Conservation (phyloP, 2,797 vertebrate genomes). For the Orestias chungarensis region DNA sequence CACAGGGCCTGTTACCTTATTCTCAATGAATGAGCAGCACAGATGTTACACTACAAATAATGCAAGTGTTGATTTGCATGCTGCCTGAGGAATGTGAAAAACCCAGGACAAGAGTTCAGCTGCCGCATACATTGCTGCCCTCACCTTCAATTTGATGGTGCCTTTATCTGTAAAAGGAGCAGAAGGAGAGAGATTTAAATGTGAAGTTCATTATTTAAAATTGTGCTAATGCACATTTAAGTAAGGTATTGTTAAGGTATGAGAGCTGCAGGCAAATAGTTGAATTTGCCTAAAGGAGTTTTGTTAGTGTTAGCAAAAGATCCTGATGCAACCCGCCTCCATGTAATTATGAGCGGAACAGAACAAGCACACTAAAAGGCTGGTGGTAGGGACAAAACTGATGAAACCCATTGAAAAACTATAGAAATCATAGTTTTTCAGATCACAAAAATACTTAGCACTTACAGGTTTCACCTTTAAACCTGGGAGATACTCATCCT, state of each 20-base stretch:
- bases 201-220: background rate
- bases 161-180: conserved; percentile 87
- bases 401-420: conserved; percentile 35
- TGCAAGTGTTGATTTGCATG: conserved; percentile 74
- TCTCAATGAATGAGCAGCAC: conserved; percentile 75
- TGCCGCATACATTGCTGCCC: conserved; percentile 59
- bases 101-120: conserved; percentile 69
- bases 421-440: conserved; percentile 22
- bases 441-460: conserved; percentile 1
- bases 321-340: conserved; percentile 55
- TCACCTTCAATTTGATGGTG: conserved; percentile 91
- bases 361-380: conserved; percentile 26
- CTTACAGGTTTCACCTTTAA: conserved; percentile 7
- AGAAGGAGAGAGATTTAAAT: conserved; percentile 26
- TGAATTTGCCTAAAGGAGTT: conserved; percentile 20
- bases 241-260: background rate
- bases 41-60: conserved; percentile 77
- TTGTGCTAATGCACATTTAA: background rate
- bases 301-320: conserved; percentile 14
- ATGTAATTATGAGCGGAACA: conserved; percentile 43
- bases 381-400: conserved; percentile 28
- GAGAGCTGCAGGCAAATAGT: conserved; percentile 4
- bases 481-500: conserved; percentile 53
- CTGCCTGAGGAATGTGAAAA: conserved; percentile 72
- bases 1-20: conserved; percentile 76